A percentile compares a stretch with the other conserved stretches of the same genome.
These are phyloP conservation scores for Thryonomys swinderianus DNA, from an alignment of 2,113 vertebrate species.

Conservation along the genomic window DNA sequence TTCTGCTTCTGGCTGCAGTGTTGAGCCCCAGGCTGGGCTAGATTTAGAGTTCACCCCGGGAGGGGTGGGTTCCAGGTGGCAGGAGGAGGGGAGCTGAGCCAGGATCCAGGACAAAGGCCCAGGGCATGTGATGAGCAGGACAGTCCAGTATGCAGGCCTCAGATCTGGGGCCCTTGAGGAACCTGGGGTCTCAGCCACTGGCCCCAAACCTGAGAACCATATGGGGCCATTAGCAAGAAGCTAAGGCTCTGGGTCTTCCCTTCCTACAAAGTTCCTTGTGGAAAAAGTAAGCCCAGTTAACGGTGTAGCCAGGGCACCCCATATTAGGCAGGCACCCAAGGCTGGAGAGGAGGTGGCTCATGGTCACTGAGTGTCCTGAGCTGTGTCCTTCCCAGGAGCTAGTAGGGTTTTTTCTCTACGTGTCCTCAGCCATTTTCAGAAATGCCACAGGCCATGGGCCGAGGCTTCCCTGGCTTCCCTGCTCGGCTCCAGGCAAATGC, in stretches of 20 bases:
- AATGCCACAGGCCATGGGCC: accelerated
- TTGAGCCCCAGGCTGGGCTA: accelerated
- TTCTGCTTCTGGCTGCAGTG: neutral
- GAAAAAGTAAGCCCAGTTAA: neutral
- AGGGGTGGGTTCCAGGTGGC: neutral
- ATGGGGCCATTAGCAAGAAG: neutral
- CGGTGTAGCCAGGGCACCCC: neutral
- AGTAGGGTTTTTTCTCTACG: accelerated
- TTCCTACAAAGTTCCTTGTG: slow-evolving; percentile 36
- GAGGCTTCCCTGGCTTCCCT: neutral
- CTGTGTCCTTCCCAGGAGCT: accelerated
- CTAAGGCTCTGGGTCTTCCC: too few relatives aligned
- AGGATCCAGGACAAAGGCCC: neutral
- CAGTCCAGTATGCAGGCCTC: neutral
- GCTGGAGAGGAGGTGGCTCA: too few relatives aligned
- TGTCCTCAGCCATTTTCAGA: too few relatives aligned
- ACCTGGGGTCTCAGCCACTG: too few relatives aligned
- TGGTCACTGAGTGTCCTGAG: neutral
- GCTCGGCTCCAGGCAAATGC: accelerated
- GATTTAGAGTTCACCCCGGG: too few relatives aligned
- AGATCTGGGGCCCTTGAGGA: neutral
- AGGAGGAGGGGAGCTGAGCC: neutral
- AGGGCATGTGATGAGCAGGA: neutral
- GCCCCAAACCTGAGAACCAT: neutral
- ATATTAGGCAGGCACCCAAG: neutral